These are phyloP conservation scores for Acrocera orbiculus DNA, from an alignment of 2,888 invertebrate genomes.

Conservation along the genomic window DNA sequence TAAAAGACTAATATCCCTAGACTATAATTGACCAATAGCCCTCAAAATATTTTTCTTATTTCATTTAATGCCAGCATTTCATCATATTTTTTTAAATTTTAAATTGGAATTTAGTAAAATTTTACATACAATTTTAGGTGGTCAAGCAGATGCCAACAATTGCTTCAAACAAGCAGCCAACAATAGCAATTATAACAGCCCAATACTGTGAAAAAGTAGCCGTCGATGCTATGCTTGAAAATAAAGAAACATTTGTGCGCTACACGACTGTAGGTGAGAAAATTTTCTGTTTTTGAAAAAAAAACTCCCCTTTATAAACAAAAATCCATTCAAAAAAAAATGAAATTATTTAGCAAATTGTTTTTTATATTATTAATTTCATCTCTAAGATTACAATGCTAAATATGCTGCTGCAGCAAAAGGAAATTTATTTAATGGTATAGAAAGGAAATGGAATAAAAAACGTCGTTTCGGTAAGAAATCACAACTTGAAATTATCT, in stretches of 20 bases:
- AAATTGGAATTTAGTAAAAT: too few species aligned
- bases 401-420: slow-evolving; percentile 30
- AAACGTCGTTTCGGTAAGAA: slow-evolving; percentile 32
- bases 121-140: slow-evolving; percentile 46
- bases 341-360: slow-evolving; percentile 8
- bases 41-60: too few species aligned
- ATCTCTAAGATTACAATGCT: slow-evolving; percentile 22
- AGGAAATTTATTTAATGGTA: slow-evolving; percentile 24
- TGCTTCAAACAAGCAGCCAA: slow-evolving; percentile 77
- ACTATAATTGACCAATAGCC: too few species aligned
- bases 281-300: background rate
- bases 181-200: slow-evolving; percentile 94
- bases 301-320: background rate
- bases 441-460: slow-evolving; percentile 10
- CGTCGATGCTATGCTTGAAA: slow-evolving; percentile 94
- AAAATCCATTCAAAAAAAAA: slow-evolving; percentile 9
- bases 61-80: too few species aligned
- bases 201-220: slow-evolving; percentile 96
- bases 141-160: slow-evolving; percentile 92
- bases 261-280: slow-evolving; percentile 89
- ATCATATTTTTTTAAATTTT: too few species aligned
- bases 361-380: too few species aligned
- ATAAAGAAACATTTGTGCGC: slow-evolving; percentile 88
- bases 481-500: too few species aligned
- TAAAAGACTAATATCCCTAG: too few species aligned